phyloP scores from a whole-genome alignment of 2,888 invertebrate genomes.

The Rosalia funebris region DNA sequence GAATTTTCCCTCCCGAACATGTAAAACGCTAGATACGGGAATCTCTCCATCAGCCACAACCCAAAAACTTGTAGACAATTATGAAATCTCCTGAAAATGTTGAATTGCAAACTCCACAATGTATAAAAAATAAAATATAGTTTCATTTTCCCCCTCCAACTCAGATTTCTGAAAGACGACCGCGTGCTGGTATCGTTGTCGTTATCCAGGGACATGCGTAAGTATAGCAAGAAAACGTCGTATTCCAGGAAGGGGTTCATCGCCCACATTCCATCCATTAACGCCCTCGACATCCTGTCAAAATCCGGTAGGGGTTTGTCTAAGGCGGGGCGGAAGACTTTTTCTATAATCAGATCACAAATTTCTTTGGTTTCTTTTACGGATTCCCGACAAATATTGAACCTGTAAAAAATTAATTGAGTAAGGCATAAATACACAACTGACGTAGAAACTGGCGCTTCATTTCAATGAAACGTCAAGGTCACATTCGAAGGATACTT shows the following conservation, averaged over 20 bases:
- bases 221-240: conserved; percentile 66
- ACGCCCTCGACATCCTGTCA: conserved; percentile 70
- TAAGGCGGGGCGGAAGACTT: conserved; percentile 72
- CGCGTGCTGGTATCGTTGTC: conserved; percentile 38
- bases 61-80: conserved; percentile 71
- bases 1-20: too few relatives aligned
- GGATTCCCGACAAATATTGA: conserved; percentile 75
- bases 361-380: conserved; percentile 72
- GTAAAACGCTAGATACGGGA: conserved; percentile 77
- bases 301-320: conserved; percentile 71
- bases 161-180: conserved; percentile 31
- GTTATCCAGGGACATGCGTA: conserved; percentile 44
- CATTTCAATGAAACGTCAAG: too few relatives aligned
- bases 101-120: conserved; percentile 53
- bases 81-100: conserved; percentile 68
- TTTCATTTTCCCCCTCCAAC: conserved; percentile 29
- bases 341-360: conserved; percentile 69
- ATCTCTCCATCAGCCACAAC: conserved; percentile 71
- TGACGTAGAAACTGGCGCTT: too few relatives aligned
- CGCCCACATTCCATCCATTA: conserved; percentile 77
- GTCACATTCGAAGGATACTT: background rate
- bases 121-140: conserved; percentile 36
- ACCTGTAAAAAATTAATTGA: conserved; percentile 66
- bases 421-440: too few relatives aligned
- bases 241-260: conserved; percentile 73